Conservation (phyloP, 2,113 vertebrate species). For the Pardalotus punctatus region DNA sequence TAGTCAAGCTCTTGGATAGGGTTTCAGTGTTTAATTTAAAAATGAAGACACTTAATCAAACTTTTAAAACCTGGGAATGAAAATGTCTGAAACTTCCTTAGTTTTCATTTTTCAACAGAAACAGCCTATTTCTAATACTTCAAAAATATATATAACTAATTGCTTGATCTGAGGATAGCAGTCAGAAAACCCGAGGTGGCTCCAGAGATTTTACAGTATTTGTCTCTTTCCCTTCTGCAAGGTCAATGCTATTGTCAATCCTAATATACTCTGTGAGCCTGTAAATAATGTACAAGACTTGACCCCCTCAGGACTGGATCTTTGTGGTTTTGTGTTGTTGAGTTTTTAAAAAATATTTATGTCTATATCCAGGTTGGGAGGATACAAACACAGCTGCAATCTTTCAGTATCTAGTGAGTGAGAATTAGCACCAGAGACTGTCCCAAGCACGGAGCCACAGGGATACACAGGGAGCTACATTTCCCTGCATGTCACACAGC, state of each 20-base stretch:
- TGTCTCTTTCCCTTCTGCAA: not conserved
- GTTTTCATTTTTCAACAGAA: constrained; percentile 49
- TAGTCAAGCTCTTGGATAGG: not conserved
- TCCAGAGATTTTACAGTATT: not conserved
- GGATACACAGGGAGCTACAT: rapidly evolving
- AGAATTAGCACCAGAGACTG: not conserved
- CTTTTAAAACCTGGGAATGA: constrained; percentile 9
- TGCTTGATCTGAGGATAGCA: not conserved
- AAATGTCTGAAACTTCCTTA: not conserved
- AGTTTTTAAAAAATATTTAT: not conserved
- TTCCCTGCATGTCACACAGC: not conserved
- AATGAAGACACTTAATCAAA: not conserved
- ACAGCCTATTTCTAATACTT: constrained; percentile 37
- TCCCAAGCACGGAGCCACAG: not conserved
- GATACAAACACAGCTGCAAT: not conserved
- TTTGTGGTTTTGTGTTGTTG: not conserved
- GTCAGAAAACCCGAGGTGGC: not conserved
- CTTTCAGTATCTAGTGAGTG: not conserved
- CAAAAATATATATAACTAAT: not conserved
- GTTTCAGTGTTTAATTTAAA: constrained; percentile 10
- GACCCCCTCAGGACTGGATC: not conserved
- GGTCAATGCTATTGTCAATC: not conserved
- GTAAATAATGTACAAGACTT: not conserved
- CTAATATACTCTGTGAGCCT: not conserved
- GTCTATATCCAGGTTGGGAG: not conserved